A percentile compares a stretch with the other conserved stretches of the same genome.
These are phyloP conservation scores for Melanerpes formicivorus DNA, from an alignment of 2,113 vertebrate genomes.

Conservation along the genomic window DNA sequence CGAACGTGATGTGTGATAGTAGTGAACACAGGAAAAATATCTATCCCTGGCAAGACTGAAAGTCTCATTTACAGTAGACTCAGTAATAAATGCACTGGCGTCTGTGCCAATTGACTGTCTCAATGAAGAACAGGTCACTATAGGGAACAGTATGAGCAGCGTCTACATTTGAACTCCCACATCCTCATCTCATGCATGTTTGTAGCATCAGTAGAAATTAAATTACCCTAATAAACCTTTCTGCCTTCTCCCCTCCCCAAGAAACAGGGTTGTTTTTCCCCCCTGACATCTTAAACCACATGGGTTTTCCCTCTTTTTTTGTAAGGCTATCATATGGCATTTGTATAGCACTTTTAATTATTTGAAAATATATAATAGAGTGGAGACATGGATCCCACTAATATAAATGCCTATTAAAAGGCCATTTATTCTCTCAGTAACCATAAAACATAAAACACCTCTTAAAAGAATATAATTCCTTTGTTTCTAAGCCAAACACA, in stretches of 20 bases:
- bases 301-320: constrained; percentile 27
- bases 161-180: constrained; percentile 38
- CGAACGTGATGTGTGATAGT: constrained; percentile 73
- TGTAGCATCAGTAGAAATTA: constrained; percentile 62
- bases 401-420: constrained; percentile 73
- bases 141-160: constrained; percentile 18
- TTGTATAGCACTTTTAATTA: constrained; percentile 65
- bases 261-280: background rate
- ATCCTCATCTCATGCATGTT: constrained; percentile 4
- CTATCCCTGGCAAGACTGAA: constrained; percentile 69
- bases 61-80: constrained; percentile 78
- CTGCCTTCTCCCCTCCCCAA: constrained; percentile 2
- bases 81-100: constrained; percentile 77
- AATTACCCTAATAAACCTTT: constrained; percentile 56
- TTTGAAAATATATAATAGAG: constrained; percentile 71
- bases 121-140: constrained; percentile 77
- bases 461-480: constrained; percentile 76
- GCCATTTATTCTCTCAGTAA: constrained; percentile 73
- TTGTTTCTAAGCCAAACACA: constrained; percentile 77
- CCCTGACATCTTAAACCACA: constrained; percentile 33
- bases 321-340: constrained; percentile 52
- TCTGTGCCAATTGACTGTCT: constrained; percentile 74
- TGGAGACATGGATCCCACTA: constrained; percentile 68
- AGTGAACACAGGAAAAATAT: constrained; percentile 71
- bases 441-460: constrained; percentile 80